These are phyloP conservation scores for Plutella xylostella DNA, from an alignment of 2,888 invertebrate genomes.

Conservation along the genomic window DNA sequence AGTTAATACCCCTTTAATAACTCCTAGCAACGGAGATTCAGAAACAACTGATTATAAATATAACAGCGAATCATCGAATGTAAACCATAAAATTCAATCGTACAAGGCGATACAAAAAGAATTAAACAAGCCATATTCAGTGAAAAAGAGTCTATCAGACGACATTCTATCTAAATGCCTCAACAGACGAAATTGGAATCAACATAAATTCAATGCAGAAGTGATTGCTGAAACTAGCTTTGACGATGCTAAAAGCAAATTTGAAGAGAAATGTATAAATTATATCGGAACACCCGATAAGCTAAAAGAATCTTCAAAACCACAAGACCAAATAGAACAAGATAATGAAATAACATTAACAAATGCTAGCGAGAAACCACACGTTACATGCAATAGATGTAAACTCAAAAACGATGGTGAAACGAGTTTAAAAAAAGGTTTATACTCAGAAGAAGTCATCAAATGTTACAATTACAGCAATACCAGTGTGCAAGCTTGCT, in stretches of 20 bases:
- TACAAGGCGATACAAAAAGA: conserved; percentile 52
- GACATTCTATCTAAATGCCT: conserved; percentile 54
- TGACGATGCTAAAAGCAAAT: conserved; percentile 13
- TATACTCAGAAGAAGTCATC: conserved; percentile 37
- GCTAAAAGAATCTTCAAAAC: not conserved
- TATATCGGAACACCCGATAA: not conserved
- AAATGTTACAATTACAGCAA: conserved; percentile 33
- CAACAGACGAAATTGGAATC: conserved; percentile 46
- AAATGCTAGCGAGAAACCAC: conserved; percentile 20
- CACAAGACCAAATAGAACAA: conserved; percentile 26
- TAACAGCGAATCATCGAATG: conserved; percentile 33
- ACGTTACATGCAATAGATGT: conserved; percentile 14
- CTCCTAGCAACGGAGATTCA: conserved; percentile 45
- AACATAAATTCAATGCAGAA: conserved; percentile 18
- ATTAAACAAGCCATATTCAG: conserved; percentile 23
- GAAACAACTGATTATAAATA: conserved; percentile 42
- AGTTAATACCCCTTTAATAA: conserved; percentile 49
- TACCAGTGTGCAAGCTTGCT: not conserved
- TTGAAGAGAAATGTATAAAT: not conserved
- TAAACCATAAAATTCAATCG: conserved; percentile 43
- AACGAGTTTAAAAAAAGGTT: conserved; percentile 14
- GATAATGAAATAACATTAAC: conserved; percentile 29
- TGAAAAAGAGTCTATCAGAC: conserved; percentile 45
- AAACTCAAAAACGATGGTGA: conserved; percentile 12
- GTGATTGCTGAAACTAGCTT: conserved; percentile 2